These are phyloP conservation scores for Daktulosphaira vitifoliae DNA, from an alignment of 1,140 invertebrate species.

Conservation along the genomic window DNA sequence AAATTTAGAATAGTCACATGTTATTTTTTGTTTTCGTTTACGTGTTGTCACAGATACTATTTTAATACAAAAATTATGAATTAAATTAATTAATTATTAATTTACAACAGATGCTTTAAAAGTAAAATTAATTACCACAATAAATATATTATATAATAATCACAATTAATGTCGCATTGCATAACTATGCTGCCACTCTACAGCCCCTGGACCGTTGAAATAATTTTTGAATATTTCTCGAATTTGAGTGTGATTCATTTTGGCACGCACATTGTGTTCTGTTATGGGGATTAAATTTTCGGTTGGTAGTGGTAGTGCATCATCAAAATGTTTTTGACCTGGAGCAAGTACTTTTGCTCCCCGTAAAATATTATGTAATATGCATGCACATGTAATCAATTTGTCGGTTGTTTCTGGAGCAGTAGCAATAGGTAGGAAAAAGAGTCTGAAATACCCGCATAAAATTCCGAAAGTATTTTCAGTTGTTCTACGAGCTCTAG, in stretches of 20 bases:
- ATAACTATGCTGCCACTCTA: constrained; percentile 19
- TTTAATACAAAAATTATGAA: no score
- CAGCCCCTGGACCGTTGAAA: constrained; percentile 27
- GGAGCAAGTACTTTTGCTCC: constrained; percentile 2
- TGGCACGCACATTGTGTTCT: constrained; percentile 4
- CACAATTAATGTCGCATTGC: constrained; percentile 17
- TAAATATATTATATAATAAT: constrained; percentile 16
- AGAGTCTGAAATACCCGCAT: constrained; percentile 34
- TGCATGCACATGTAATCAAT: constrained; percentile 28
- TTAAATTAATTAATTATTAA: constrained; percentile 4
- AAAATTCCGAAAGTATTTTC: constrained; percentile 45
- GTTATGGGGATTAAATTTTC: constrained; percentile 19
- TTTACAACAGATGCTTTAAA: constrained; percentile 9
- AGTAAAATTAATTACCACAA: not conserved
- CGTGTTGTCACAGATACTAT: no score
- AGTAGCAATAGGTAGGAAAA: constrained; percentile 33
- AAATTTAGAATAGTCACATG: no score
- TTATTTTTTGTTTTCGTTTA: no score
- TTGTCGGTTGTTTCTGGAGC: constrained; percentile 34
- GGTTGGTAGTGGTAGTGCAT: constrained; percentile 14
- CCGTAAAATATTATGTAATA: constrained; percentile 30
- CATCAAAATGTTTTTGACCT: constrained; percentile 28
- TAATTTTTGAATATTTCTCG: constrained; percentile 20
- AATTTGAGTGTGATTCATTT: constrained; percentile 10
- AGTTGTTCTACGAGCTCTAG: constrained; percentile 41